phyloP scores from a whole-genome alignment of 2,888 invertebrate species.

The Neria commutata region DNA sequence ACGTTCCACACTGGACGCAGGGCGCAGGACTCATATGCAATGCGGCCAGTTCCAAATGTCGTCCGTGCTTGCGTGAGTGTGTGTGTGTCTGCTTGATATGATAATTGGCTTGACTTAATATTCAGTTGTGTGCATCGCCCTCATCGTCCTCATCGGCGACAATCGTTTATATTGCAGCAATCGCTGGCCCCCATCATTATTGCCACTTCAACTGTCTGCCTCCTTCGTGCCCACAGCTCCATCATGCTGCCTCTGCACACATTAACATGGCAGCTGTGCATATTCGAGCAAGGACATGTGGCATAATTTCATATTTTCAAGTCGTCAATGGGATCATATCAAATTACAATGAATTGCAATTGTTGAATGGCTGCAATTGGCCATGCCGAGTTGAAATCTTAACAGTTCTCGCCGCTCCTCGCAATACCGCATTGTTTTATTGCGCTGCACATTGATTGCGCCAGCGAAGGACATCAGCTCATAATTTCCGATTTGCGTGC shows the following conservation, averaged over 20 bases:
- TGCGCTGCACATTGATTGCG: neutral
- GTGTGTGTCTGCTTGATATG: constrained; percentile 50
- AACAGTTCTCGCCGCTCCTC: neutral
- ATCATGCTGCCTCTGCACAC: neutral
- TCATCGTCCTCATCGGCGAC: too few species aligned
- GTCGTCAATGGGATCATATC: constrained; percentile 38
- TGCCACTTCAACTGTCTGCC: neutral
- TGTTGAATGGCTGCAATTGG: constrained; percentile 47
- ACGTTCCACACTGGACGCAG: constrained; percentile 9
- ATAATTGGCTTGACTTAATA: constrained; percentile 56
- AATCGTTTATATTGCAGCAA: constrained; percentile 56
- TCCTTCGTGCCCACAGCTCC: constrained; percentile 1
- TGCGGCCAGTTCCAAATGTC: neutral
- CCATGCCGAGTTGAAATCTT: neutral
- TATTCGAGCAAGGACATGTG: constrained; percentile 41
- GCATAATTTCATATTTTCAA: constrained; percentile 44
- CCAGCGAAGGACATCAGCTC: neutral
- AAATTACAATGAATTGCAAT: constrained; percentile 56
- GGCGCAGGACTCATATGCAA: neutral
- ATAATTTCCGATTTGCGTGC: neutral
- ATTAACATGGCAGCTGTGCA: constrained; percentile 6
- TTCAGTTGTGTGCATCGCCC: constrained; percentile 54
- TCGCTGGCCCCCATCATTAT: constrained; percentile 30
- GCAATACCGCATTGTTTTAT: constrained; percentile 1
- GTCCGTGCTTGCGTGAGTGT: constrained; percentile 26